phyloP scores from a whole-genome alignment of 2,113 vertebrate species.

The Amazona vittata region DNA sequence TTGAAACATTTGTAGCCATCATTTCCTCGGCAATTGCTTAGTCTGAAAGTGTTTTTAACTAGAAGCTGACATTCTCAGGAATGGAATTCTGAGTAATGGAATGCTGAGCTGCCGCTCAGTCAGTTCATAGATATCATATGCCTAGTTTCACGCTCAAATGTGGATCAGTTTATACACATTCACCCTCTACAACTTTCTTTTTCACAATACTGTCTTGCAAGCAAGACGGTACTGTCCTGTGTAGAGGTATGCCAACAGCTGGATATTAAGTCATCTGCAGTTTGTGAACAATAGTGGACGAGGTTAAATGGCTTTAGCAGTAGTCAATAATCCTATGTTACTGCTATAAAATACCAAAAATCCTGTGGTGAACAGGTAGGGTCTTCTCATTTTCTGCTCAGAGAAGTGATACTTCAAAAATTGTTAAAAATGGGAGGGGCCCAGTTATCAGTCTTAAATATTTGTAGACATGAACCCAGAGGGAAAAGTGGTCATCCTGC shows the following conservation, averaged over 20 bases:
- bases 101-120: background rate
- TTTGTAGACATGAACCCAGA: background rate
- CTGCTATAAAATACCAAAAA: background rate
- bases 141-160: background rate
- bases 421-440: background rate
- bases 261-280: background rate
- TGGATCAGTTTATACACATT: background rate
- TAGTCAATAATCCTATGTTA: accelerated
- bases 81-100: background rate
- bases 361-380: background rate
- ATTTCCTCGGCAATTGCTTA: background rate
- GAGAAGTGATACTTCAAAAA: background rate
- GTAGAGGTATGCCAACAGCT: background rate
- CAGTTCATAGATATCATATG: background rate
- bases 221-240: background rate
- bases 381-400: background rate
- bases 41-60: background rate
- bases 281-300: background rate
- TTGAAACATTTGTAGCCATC: background rate
- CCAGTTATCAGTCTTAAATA: background rate
- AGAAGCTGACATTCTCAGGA: background rate
- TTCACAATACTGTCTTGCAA: background rate
- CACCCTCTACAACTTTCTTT: background rate
- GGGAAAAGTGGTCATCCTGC: background rate
- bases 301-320: background rate